A percentile compares a stretch with the other conserved stretches of the same genome.
Evolutionary conservation across 2,888 invertebrate species (phyloP).

Genomic region (Amiota communis): DNA sequence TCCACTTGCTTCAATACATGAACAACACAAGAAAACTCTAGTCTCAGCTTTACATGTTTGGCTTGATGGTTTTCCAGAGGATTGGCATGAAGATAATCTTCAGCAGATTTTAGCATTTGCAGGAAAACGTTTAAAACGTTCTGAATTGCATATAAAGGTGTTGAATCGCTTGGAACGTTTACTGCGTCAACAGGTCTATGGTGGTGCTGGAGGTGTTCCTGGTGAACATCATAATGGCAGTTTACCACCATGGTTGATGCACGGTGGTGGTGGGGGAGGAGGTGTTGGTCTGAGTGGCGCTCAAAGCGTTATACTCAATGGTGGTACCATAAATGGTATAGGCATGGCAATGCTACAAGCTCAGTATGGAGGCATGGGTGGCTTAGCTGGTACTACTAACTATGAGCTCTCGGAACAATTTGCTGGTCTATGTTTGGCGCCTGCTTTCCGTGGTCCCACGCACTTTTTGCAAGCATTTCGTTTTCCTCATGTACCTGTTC

Average conservation of each 20-base stretch:
- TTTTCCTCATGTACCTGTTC: constrained; percentile 88
- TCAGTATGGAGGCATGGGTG: constrained; percentile 49
- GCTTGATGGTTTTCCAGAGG: constrained; percentile 98
- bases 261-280: not conserved
- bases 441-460: constrained; percentile 78
- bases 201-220: constrained; percentile 58
- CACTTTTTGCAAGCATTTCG: constrained; percentile 81
- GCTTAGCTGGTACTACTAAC: not conserved
- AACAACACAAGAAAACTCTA: constrained; percentile 80
- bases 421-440: constrained; percentile 75
- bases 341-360: constrained; percentile 66
- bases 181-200: constrained; percentile 74
- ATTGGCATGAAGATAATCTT: constrained; percentile 78
- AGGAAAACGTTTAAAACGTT: constrained; percentile 85
- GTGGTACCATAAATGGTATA: constrained; percentile 67
- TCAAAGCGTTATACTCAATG: constrained; percentile 64
- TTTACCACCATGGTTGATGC: constrained; percentile 43
- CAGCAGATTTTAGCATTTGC: constrained; percentile 89
- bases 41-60: constrained; percentile 95
- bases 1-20: constrained; percentile 62
- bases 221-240: no score
- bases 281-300: constrained; percentile 57
- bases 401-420: constrained; percentile 71
- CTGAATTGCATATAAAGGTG: constrained; percentile 84
- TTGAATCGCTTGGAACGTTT: constrained; percentile 73